Conservation (phyloP, 2,797 vertebrate species). For the Fratercula arctica region DNA sequence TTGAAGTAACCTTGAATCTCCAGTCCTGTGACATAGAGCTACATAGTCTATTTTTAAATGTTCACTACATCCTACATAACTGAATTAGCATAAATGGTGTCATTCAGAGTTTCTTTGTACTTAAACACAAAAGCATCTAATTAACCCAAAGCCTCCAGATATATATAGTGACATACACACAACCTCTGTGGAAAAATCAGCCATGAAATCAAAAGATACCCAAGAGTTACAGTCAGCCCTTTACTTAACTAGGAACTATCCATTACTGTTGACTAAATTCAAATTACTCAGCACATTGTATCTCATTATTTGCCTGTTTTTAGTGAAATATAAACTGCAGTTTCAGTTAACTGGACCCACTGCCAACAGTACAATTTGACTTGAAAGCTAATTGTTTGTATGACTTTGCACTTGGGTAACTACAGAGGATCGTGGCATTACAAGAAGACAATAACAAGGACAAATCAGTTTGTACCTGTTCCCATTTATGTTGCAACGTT, state of each 20-base stretch:
- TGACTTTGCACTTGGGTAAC: conserved; percentile 18
- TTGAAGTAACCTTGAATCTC: conserved; percentile 42
- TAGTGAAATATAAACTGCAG: background rate
- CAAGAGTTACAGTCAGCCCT: background rate
- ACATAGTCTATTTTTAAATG: conserved; percentile 8
- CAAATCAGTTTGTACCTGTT: background rate
- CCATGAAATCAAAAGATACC: background rate
- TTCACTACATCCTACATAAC: conserved; percentile 14
- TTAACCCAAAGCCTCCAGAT: conserved; percentile 19
- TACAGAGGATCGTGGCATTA: background rate
- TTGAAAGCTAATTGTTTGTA: conserved; percentile 23
- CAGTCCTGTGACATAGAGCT: background rate
- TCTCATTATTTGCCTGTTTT: conserved; percentile 38
- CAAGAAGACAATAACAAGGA: background rate
- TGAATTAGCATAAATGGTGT: conserved; percentile 34
- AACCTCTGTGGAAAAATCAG: background rate
- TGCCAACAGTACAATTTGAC: background rate
- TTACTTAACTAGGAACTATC: background rate
- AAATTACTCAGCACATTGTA: background rate
- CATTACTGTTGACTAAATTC: conserved; percentile 4
- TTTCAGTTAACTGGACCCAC: conserved; percentile 16
- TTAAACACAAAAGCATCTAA: background rate
- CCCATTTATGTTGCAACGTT: conserved; percentile 8
- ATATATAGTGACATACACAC: background rate
- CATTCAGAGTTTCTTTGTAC: background rate